Conservation (phyloP, 2,797 vertebrate genomes). For the Paguma larvata region DNA sequence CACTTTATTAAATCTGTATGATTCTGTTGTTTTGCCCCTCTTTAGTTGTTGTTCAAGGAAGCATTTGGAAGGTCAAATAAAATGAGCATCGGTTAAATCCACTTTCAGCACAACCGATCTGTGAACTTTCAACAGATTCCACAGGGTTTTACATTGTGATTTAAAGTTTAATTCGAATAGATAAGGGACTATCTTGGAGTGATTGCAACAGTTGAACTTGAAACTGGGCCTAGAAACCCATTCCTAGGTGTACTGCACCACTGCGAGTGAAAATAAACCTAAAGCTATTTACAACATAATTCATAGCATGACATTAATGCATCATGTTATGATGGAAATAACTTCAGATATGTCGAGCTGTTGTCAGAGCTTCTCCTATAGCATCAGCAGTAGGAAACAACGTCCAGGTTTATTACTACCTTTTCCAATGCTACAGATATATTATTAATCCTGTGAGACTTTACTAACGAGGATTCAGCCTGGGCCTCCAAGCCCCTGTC, state of each 20-base stretch:
- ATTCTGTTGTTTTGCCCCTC: slow-evolving; percentile 32
- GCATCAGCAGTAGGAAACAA: background rate
- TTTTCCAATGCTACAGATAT: background rate
- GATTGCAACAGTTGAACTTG: background rate
- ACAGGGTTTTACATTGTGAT: slow-evolving; percentile 22
- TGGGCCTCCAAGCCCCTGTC: background rate
- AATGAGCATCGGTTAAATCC: slow-evolving; percentile 51
- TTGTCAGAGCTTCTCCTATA: background rate
- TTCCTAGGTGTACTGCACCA: slow-evolving; percentile 53
- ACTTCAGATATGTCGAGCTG: slow-evolving; percentile 34
- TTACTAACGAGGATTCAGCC: background rate
- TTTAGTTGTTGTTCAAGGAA: slow-evolving; percentile 67
- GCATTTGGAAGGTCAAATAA: slow-evolving; percentile 60
- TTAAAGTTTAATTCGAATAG: slow-evolving; percentile 45
- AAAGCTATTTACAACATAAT: slow-evolving; percentile 47
- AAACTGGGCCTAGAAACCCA: slow-evolving; percentile 6
- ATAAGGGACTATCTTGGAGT: background rate
- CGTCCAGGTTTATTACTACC: background rate
- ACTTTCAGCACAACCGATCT: background rate
- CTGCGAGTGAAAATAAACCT: slow-evolving; percentile 59
- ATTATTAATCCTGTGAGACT: background rate
- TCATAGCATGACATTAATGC: slow-evolving; percentile 5
- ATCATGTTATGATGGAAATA: slow-evolving; percentile 63
- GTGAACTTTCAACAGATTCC: background rate
- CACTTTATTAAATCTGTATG: background rate